Conservation (phyloP, 2,797 vertebrate species). For the Anguilla pacifica region DNA sequence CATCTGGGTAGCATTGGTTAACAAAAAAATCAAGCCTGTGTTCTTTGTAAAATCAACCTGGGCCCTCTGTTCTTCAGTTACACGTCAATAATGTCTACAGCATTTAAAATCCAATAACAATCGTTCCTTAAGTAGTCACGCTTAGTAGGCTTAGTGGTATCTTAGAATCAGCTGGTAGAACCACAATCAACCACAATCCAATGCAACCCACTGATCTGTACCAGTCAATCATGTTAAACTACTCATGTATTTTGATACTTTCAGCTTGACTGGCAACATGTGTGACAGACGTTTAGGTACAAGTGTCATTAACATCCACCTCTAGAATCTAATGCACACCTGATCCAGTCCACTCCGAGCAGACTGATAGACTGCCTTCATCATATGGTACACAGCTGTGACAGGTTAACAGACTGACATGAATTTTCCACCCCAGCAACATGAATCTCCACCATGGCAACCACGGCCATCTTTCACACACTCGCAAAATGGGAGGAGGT, state of each 20-base stretch:
- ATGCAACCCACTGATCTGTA: not conserved
- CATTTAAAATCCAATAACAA: not conserved
- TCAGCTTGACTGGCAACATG: not conserved
- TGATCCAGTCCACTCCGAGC: not conserved
- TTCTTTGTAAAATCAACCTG: not conserved
- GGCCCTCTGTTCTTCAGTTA: not conserved
- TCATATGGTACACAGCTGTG: slow-evolving; percentile 7
- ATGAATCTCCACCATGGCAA: not conserved
- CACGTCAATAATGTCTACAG: not conserved
- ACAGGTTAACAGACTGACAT: slow-evolving; percentile 21
- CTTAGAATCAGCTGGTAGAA: not conserved
- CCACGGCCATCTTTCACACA: not conserved
- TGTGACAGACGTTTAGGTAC: not conserved
- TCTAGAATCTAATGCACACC: slow-evolving; percentile 13
- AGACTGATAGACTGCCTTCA: not conserved
- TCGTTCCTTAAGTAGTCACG: not conserved
- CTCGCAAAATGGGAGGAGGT: not conserved
- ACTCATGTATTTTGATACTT: not conserved
- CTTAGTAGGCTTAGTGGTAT: not conserved
- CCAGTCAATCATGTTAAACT: slow-evolving; percentile 6
- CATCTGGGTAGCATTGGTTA: not conserved
- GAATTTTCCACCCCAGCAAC: slow-evolving; percentile 2
- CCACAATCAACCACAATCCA: not conserved
- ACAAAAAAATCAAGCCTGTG: not conserved
- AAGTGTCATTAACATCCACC: not conserved